Evolutionary conservation across 1,140 invertebrate genomes (phyloP).

Genomic region (Pseudomyrmex cubaensis): DNA sequence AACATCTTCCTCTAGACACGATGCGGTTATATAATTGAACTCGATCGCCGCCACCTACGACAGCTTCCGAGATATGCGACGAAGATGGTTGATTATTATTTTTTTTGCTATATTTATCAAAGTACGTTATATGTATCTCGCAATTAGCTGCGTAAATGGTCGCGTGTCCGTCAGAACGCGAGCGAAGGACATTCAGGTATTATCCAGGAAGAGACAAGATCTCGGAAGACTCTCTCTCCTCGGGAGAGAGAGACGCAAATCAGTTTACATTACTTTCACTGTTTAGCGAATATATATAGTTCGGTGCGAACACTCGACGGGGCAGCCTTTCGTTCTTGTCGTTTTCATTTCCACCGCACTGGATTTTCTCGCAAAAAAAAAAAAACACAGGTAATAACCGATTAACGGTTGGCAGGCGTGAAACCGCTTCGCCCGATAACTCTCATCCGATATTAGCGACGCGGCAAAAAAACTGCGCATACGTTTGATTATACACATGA

Average conservation of each 20-base stretch:
- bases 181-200: conserved; percentile 31
- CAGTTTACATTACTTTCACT: conserved; percentile 69
- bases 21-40: conserved; percentile 33
- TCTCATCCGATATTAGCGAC: not conserved
- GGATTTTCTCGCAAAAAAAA: conserved; percentile 22
- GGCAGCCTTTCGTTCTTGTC: conserved; percentile 36
- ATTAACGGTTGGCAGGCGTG: not conserved
- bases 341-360: conserved; percentile 9
- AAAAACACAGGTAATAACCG: not conserved
- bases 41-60: conserved; percentile 33
- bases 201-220: conserved; percentile 24
- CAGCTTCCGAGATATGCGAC: not conserved
- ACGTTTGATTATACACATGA: not conserved
- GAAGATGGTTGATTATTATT: not conserved
- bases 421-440: not conserved
- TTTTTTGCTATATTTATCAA: too few species aligned
- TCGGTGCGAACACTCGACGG: conserved; percentile 4
- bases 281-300: conserved; percentile 39
- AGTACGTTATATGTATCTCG: too few species aligned
- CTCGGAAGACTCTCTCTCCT: conserved; percentile 29
- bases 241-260: conserved; percentile 20
- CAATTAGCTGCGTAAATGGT: not conserved
- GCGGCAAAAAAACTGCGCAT: not conserved
- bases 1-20: conserved; percentile 34
- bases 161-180: not conserved